Base-by-base conservation (phyloP, 2,888 invertebrate genomes). In the Sphaeridia pumilis region DNA sequence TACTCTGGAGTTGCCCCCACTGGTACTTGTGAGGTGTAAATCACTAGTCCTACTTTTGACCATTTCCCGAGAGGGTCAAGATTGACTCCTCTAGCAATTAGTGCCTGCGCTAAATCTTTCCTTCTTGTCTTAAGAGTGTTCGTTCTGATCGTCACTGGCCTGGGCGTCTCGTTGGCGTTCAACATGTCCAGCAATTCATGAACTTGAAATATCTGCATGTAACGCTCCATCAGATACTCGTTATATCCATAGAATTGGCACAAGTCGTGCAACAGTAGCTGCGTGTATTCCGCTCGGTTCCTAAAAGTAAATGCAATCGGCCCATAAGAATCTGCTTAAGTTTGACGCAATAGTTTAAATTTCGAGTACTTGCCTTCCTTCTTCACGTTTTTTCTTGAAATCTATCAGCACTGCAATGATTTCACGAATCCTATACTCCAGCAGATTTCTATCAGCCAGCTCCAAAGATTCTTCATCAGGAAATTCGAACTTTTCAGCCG, bases 1-100 rank as follows among this genome's bases (percentile, higher is more conserved):
- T 98, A 99, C 73, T 99, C 98, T 0, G 98, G 97, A 0, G 98
- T 98, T 1, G 98, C 98, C 58, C 95, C 97, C 65, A 98, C 76
- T 0, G 97, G 95, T 1, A 98, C 94, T 67, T 92, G 88, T 0
- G 95, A 85, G 62, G 87, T 92, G 70, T 92, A 99, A 7, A 99
- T 79, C 2, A 98, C 93, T 31, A 99, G 75, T 12, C 98, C 98
- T 21, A 95, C 89, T 75, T 94, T 97, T 45, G 93, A 90, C 98
- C 98, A 99, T 71, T 94, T 90, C 4, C 94, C 97, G 52, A 98
- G 79, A 1, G 97, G 95, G 74, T 99, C 97, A 59, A 99, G 77
- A 75, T 99, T 98, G 0, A 97, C 93, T 22, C 98, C 98, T 67
- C 97, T 79, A 68, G 88, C 88, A 52, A 98, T 98, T 36, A 99